A percentile compares a stretch with the other conserved stretches of the same genome.
phyloP scores from a whole-genome alignment of 2,113 vertebrate genomes.

The Pampusana beccarii region DNA sequence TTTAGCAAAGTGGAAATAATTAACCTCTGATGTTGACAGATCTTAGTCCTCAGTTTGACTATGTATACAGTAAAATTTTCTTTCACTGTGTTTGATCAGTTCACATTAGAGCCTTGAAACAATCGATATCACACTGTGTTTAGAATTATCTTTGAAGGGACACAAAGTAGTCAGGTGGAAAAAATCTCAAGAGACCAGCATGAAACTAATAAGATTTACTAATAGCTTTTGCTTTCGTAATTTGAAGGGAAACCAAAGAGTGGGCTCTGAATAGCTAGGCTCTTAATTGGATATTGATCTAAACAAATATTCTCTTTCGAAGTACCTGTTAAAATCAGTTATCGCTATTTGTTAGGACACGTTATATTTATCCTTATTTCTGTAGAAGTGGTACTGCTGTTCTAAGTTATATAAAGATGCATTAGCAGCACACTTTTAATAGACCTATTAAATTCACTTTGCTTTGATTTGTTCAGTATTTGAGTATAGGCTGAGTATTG shows the following conservation, averaged over 20 bases:
- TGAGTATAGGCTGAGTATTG: neutral
- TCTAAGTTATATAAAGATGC: conserved; percentile 22
- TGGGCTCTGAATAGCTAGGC: conserved; percentile 30
- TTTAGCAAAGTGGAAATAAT: conserved; percentile 16
- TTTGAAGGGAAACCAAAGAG: conserved; percentile 56
- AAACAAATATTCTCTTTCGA: conserved; percentile 66
- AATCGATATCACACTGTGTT: conserved; percentile 69
- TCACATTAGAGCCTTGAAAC: conserved; percentile 31
- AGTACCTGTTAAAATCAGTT: conserved; percentile 60
- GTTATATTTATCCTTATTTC: conserved; percentile 59
- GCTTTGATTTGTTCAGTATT: conserved; percentile 36
- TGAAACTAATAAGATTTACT: conserved; percentile 75
- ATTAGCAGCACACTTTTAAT: conserved; percentile 47
- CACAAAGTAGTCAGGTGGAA: conserved; percentile 54
- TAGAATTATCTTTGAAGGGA: conserved; percentile 64
- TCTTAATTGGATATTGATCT: conserved; percentile 76
- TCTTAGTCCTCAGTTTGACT: neutral
- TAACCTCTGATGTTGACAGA: neutral
- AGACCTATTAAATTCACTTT: conserved; percentile 59
- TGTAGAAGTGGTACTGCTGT: neutral
- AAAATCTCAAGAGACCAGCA: conserved; percentile 62
- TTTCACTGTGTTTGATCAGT: conserved; percentile 31
- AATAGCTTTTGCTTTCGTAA: conserved; percentile 63
- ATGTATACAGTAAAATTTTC: conserved; percentile 14
- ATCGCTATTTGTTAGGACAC: conserved; percentile 49